Percentiles rank a stretch among this genome's conserved stretches.
Evolutionary conservation across 2,113 vertebrate species (phyloP).

Genomic region (Erinaceus europaeus): DNA sequence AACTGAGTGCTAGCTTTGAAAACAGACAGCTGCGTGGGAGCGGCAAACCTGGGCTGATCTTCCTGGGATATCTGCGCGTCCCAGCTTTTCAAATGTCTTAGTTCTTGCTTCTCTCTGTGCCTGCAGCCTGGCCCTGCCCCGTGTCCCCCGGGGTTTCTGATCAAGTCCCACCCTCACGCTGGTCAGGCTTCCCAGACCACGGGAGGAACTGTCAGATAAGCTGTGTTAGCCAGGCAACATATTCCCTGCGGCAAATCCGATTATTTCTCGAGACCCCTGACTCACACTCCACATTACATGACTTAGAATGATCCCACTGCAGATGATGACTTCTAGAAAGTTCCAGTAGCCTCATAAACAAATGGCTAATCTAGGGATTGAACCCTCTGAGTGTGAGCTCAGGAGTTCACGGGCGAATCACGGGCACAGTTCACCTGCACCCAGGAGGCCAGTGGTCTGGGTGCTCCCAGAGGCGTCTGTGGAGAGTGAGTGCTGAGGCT

Average conservation of each 20-base stretch:
- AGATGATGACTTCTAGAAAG: conserved; percentile 58
- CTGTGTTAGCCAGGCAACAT: conserved; percentile 53
- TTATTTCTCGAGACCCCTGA: conserved; percentile 57
- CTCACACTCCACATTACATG: conserved; percentile 48
- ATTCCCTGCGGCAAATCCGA: conserved; percentile 62
- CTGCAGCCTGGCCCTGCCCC: too few relatives aligned
- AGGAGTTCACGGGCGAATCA: neutral
- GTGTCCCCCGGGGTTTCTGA: neutral
- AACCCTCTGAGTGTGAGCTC: neutral
- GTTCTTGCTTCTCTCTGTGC: neutral
- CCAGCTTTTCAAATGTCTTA: conserved; percentile 5
- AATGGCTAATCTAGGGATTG: conserved; percentile 62
- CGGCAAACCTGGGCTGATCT: neutral
- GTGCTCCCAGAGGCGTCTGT: neutral
- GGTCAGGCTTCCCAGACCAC: conserved; percentile 31
- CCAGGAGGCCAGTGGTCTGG: neutral
- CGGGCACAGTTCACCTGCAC: neutral
- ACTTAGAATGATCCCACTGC: conserved; percentile 67
- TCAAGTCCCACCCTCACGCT: conserved; percentile 48
- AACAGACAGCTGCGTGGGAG: neutral
- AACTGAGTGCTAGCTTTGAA: neutral
- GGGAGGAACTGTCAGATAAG: conserved; percentile 44
- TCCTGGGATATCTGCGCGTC: fast-evolving
- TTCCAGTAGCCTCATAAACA: conserved; percentile 50
- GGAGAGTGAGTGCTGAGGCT: too few relatives aligned